Percentiles rank a stretch among this genome's conserved stretches.
These are phyloP conservation scores for Phalacrocorax carbo DNA, from an alignment of 2,113 vertebrate species.

Conservation along the genomic window DNA sequence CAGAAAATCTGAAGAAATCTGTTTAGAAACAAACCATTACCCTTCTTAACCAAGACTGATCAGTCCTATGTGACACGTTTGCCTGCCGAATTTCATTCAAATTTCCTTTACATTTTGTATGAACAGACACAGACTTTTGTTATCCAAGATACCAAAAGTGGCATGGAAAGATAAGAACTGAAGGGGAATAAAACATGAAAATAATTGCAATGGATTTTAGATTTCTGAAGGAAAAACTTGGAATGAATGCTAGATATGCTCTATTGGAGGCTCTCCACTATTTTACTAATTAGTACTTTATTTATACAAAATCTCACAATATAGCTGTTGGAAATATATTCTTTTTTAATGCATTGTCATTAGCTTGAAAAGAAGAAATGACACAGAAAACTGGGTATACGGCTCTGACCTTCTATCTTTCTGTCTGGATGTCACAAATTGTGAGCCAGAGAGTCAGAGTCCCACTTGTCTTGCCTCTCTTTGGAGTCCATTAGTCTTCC, in stretches of 20 bases:
- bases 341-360: not conserved
- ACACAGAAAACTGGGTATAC: not conserved
- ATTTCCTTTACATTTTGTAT: not conserved
- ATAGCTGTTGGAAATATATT: not conserved
- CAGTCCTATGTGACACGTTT: not conserved
- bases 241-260: not conserved
- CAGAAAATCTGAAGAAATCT: not conserved
- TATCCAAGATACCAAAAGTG: not conserved
- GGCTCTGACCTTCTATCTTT: not conserved
- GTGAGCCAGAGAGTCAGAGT: not conserved
- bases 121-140: not conserved
- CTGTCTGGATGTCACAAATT: not conserved
- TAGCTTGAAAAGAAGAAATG: not conserved
- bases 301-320: not conserved
- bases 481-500: not conserved
- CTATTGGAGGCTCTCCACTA: not conserved
- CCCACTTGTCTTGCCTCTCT: not conserved
- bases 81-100: not conserved
- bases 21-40: not conserved
- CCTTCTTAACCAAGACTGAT: not conserved
- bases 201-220: not conserved
- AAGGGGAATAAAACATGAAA: not conserved
- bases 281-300: not conserved
- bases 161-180: not conserved
- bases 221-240: not conserved